Base-by-base conservation (phyloP, 2,113 vertebrate genomes). In the Tor tambroides region DNA sequence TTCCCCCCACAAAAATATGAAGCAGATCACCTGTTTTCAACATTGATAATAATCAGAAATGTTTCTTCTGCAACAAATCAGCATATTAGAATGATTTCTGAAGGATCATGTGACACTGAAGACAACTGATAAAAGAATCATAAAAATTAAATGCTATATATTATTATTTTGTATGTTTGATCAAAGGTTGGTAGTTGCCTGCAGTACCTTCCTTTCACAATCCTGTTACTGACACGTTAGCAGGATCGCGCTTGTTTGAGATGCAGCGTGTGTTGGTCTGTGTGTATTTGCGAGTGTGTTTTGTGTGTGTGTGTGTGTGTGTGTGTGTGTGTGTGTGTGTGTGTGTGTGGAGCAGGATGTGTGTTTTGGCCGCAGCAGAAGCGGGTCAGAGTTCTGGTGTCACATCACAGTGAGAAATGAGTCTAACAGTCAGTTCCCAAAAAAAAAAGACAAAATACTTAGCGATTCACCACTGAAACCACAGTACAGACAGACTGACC, bases 381-480 rank as follows among this genome's bases (percentile, higher is more conserved):
- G 61, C 28, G 63, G 83, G 84, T 51, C 49, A 26, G 32, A 75
- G 84, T 46, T 67, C 75, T 84, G 69, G 67, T 85, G 83, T 86
- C 49, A 86, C 80, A 86, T 83, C 76, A 43, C 23, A 43, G 56
- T 80, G 86, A 85, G 86, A 89, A 89, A 78, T 75, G 63, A 46
- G 38, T 81, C 76, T 86, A 76, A 86, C 80, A 79, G 59, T 67
- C 75, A 74, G 71, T 84, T 89, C 84, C 67, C 54, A n/a, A 89
- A 82, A 51, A 79, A 86, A 80, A 82, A 28, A 30, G 59, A 90
- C 14, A 86, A 83, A 38, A 78, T 59, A 49, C 83, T 92, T 90
- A 56, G 88, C 65, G n/a, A n/a, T 87, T 80, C 76, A 87, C 81
- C 85, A 75, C 21, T 19, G 79, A 67, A 19, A 38, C 49, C 74